A percentile compares a stretch with the other conserved stretches of the same genome.
These are phyloP conservation scores for Aptenodytes forsteri DNA, from an alignment of 2,113 vertebrate species.

Conservation along the genomic window DNA sequence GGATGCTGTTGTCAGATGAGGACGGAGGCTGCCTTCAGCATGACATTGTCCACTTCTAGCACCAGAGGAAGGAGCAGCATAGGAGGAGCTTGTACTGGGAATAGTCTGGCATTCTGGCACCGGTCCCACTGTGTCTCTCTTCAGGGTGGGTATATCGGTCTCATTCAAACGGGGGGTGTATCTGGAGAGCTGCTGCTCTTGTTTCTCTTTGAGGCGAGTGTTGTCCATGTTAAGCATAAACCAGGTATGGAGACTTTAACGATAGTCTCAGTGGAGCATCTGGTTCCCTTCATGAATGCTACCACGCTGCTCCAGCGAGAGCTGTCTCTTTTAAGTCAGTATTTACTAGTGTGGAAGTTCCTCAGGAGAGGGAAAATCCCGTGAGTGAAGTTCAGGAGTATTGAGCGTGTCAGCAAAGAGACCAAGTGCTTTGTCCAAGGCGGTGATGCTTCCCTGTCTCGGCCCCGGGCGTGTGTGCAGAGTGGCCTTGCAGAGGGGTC, in stretches of 20 bases:
- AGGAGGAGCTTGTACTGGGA: neutral
- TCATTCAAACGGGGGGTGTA: too few relatives aligned
- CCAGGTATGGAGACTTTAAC: fast-evolving
- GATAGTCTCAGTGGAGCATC: too few relatives aligned
- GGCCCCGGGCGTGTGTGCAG: fast-evolving
- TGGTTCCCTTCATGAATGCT: too few relatives aligned
- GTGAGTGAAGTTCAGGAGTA: neutral
- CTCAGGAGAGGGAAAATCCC: neutral
- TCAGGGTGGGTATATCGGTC: neutral
- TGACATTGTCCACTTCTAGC: fast-evolving
- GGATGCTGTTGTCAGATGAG: neutral
- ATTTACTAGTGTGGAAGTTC: neutral
- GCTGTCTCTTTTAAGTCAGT: neutral
- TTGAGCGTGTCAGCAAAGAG: too few relatives aligned
- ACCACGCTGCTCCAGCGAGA: neutral
- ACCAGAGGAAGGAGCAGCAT: neutral
- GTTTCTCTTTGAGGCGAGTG: neutral
- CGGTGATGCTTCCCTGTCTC: fast-evolving
- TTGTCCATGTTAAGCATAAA: neutral
- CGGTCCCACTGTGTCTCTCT: fast-evolving
- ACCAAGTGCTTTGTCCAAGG: neutral
- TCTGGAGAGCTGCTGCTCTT: neutral
- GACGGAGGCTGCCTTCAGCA: neutral
- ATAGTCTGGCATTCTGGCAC: neutral
- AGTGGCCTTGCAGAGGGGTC: neutral